These are phyloP conservation scores for Zoroaster sp. DNA, from an alignment of 53 echinoderm and acorn worm species.

Conservation along the genomic window DNA sequence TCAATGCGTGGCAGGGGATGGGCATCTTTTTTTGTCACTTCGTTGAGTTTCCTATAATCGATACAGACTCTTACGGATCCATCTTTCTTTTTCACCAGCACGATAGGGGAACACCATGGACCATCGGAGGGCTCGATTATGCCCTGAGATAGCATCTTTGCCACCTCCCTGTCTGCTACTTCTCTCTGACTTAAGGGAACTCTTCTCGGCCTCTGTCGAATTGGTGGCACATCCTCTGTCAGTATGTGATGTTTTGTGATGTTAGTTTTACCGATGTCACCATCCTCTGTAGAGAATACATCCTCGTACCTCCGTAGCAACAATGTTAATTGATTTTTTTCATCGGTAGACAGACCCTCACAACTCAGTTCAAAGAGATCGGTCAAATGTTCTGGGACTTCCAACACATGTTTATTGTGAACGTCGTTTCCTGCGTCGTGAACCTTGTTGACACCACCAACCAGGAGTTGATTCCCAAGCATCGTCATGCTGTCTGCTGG, in stretches of 20 bases:
- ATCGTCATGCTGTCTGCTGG: background rate
- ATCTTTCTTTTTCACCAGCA: slow-evolving; percentile 31
- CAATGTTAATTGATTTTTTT: no score
- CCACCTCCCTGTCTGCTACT: background rate
- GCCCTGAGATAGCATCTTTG: slow-evolving; percentile 6
- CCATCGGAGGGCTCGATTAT: slow-evolving; percentile 11
- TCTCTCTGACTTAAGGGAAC: background rate
- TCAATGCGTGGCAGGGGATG: slow-evolving; percentile 24
- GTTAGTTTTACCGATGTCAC: background rate
- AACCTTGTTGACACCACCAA: no score
- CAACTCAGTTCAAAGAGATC: no score
- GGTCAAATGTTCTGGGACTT: no score
- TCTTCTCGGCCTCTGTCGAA: slow-evolving; percentile 10
- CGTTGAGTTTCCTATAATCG: slow-evolving; percentile 37
- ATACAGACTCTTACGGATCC: slow-evolving; percentile 1
- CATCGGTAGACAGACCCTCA: no score
- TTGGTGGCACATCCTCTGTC: slow-evolving; percentile 12
- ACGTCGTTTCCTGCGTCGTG: no score
- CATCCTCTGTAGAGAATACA: background rate
- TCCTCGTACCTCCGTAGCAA: no score
- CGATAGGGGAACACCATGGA: slow-evolving; percentile 16
- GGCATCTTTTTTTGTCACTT: slow-evolving; percentile 5
- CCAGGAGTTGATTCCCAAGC: no score
- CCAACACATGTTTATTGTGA: no score
- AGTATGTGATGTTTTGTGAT: slow-evolving; percentile 12